Evolutionary conservation across 2,888 invertebrate species (phyloP), one percentile per base, ranked within the genome.

Genomic region (Meganola albula): DNA sequence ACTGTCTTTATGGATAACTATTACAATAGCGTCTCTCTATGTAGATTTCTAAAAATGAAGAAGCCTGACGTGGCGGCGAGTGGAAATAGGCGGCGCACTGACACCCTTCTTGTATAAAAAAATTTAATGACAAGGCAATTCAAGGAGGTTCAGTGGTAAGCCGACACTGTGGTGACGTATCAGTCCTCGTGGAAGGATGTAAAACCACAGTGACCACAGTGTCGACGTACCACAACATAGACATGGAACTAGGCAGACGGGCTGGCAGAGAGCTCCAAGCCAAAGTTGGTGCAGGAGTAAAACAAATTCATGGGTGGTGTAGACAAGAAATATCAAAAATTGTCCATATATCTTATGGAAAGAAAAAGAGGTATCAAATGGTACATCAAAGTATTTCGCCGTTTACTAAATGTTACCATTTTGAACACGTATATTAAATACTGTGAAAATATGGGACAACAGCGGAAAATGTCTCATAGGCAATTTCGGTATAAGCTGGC

Each of bases 1-100:
- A 47, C 29, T 36, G 27, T 11, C 24, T 51, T 30, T n/a, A 48
- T 44, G 43, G 44, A 47, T 26, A 47, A 48, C 24, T 48, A 27
- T 10, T 47, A 45, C 18, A 48, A 52, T 25, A 20, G 9, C 2
- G 27, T 44, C 10, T 7, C 24, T n/a, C 16, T 36, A 9, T 24
- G 24, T 1, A 24, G 36, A 16, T 40, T 14, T 27, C 13, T 36
- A n/a, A 36, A 40, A 23, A 4, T 10, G 14, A 20, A 30, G 1
- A 24, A 24, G 9, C 32, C 32, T 8, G 35, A 40, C 13, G 30
- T 33, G 5, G 21, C 36, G 6, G 37, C 24, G 0, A 27, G 29
- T 8, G 8, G 28, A 7, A 29, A 34, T 12, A 6, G 29, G 13
- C 24, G 29, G 4, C 9, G 22, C 12, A 25, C 13, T 13, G 24